Percentiles rank a stretch among this genome's conserved stretches.
Conservation (phyloP, 2,797 vertebrate genomes). For the Megalops cyprinoides region DNA sequence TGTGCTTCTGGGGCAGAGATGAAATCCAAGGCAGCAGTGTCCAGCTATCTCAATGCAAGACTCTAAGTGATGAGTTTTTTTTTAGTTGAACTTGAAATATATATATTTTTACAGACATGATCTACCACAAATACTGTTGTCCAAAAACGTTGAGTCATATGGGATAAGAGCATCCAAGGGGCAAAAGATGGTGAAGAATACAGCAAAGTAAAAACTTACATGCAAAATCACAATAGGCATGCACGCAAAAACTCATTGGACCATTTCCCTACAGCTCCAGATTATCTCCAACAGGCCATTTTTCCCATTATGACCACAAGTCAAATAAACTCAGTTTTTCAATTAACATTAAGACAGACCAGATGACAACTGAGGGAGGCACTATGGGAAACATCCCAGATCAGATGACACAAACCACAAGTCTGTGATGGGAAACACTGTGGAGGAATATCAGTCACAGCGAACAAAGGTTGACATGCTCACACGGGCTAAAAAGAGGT, state of each 20-base stretch:
- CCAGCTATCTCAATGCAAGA: background rate
- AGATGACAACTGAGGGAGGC: background rate
- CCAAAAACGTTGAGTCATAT: too few relatives aligned
- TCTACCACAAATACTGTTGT: too few relatives aligned
- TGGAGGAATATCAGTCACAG: background rate
- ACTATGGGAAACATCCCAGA: background rate
- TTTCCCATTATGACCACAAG: background rate
- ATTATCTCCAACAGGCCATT: background rate
- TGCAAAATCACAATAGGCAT: background rate
- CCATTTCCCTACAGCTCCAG: background rate
- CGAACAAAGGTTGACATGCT: background rate
- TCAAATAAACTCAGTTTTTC: background rate
- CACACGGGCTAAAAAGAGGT: background rate
- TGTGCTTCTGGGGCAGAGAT: slow-evolving; percentile 51
- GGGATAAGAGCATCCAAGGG: background rate
- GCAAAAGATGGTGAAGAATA: background rate
- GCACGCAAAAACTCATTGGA: background rate
- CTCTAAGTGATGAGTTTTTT: background rate
- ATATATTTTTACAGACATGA: too few relatives aligned
- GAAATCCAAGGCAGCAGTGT: slow-evolving; percentile 69
- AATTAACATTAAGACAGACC: background rate
- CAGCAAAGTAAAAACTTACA: background rate
- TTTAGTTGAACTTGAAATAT: background rate
- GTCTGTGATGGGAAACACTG: background rate
- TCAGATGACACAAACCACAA: background rate